These are phyloP conservation scores for Uropetala carovei DNA, from an alignment of 2,888 invertebrate species.

Conservation along the genomic window DNA sequence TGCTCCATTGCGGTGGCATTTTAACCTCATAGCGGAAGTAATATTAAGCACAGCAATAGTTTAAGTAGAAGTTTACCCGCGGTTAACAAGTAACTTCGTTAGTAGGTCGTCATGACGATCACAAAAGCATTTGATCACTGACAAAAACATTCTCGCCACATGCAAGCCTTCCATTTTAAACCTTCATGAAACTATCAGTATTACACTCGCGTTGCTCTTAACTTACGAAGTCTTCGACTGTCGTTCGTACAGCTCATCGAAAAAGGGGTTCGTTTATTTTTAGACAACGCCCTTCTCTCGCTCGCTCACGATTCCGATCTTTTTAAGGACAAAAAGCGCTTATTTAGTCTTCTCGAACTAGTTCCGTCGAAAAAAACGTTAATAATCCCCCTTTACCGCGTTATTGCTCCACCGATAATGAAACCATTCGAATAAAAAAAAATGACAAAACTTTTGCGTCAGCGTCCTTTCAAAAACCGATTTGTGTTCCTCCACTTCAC, in stretches of 20 bases:
- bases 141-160: background rate
- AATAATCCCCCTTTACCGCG: background rate
- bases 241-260: background rate
- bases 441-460: background rate
- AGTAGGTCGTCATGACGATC: background rate
- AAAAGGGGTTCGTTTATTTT: background rate
- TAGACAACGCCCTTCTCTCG: too few relatives aligned
- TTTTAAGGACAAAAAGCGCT: background rate
- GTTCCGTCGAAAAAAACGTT: background rate
- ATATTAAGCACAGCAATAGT: background rate
- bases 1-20: background rate
- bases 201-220: too few relatives aligned
- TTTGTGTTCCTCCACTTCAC: constrained; percentile 30
- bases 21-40: constrained; percentile 15
- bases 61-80: background rate
- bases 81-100: background rate
- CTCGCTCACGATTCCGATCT: too few relatives aligned
- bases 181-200: too few relatives aligned
- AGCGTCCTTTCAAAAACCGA: constrained; percentile 37
- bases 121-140: constrained; percentile 5
- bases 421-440: constrained; percentile 16
- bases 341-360: background rate
- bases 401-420: constrained; percentile 17
- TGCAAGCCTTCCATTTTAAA: too few relatives aligned
- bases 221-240: background rate